Conservation (phyloP, 30 jellyfish, hydroid and myxozoan species). For the Chrysaora quinquecirrha region DNA sequence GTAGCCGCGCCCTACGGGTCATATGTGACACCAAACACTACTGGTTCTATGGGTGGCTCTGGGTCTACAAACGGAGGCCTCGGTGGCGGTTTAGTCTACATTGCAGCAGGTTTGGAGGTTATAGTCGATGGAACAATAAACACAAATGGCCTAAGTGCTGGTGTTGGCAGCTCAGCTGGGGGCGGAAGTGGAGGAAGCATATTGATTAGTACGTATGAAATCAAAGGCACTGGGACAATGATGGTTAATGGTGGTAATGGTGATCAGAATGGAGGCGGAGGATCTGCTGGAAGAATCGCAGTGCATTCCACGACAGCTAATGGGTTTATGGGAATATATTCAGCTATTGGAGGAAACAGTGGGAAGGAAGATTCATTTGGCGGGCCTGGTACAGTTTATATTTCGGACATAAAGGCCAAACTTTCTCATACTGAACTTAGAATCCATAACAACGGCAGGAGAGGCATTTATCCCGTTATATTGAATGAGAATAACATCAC, state of each 20-base stretch:
- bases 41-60: slow-evolving; percentile 63
- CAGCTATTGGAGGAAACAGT: slow-evolving; percentile 57
- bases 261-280: slow-evolving; percentile 57
- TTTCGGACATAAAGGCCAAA: slow-evolving; percentile 23
- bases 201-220: slow-evolving; percentile 27
- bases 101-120: slow-evolving; percentile 43
- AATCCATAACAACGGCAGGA: slow-evolving; percentile 34
- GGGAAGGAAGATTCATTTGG: slow-evolving; percentile 48
- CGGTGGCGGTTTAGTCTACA: slow-evolving; percentile 61
- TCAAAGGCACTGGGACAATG: slow-evolving; percentile 50
- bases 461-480: slow-evolving; percentile 51
- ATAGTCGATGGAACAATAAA: slow-evolving; percentile 51
- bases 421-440: slow-evolving; percentile 29
- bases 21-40: slow-evolving; percentile 24
- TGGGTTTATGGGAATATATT: slow-evolving; percentile 35
- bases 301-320: slow-evolving; percentile 35
- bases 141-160: slow-evolving; percentile 50
- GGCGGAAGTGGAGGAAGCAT: slow-evolving; percentile 81
- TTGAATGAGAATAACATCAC: slow-evolving; percentile 38
- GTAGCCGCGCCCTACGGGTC: slow-evolving; percentile 56
- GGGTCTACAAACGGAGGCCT: slow-evolving; percentile 40
- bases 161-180: slow-evolving; percentile 53
- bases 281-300: slow-evolving; percentile 71
- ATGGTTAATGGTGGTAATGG: slow-evolving; percentile 67
- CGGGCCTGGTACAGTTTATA: slow-evolving; percentile 75